Conservation (phyloP, 2,797 vertebrate species). For the Psittacula echo region DNA sequence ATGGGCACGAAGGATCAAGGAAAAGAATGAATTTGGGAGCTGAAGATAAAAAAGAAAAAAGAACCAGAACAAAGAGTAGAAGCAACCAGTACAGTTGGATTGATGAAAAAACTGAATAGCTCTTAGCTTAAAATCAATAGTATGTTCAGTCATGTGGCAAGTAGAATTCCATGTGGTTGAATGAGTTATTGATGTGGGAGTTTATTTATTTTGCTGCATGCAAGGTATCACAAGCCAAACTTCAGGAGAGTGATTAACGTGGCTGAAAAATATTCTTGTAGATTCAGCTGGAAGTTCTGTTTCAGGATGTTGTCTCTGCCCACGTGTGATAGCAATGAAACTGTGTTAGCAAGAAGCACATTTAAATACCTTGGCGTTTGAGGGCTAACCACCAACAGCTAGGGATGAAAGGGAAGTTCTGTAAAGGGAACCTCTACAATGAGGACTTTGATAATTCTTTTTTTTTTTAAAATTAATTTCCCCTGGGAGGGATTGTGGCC, state of each 20-base stretch:
- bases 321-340: background rate
- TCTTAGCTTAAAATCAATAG: constrained; percentile 60
- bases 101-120: background rate
- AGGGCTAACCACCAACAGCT: background rate
- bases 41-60: background rate
- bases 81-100: background rate
- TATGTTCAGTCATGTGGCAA: constrained; percentile 43
- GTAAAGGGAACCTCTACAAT: background rate
- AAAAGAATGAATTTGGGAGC: background rate
- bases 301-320: background rate
- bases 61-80: background rate
- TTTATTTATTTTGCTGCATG: constrained; percentile 66
- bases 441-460: background rate
- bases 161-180: constrained; percentile 49
- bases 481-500: background rate
- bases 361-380: background rate
- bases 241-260: constrained; percentile 47
- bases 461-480: background rate
- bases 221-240: constrained; percentile 25
- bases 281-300: background rate
- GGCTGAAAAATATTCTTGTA: constrained; percentile 13
- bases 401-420: background rate
- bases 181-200: constrained; percentile 53
- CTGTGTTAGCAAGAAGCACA: background rate
- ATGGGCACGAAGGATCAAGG: background rate